Conservation (phyloP, 2,113 vertebrate genomes). For the Bufo gargarizans region DNA sequence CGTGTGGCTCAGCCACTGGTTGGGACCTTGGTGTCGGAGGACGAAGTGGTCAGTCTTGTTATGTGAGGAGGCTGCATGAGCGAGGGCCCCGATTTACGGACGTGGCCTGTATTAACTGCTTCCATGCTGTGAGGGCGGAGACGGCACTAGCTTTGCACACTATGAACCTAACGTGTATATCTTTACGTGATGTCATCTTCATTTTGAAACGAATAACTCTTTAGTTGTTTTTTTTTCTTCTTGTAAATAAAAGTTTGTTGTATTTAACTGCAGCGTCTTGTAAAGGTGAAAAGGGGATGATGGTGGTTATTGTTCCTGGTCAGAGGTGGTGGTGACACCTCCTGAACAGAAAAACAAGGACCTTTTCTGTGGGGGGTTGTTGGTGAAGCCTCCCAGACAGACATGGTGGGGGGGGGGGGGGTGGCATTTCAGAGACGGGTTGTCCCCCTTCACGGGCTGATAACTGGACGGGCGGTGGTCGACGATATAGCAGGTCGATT, state of each 20-base stretch:
- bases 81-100: not conserved
- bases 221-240: constrained; percentile 61
- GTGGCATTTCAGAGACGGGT: too few relatives aligned
- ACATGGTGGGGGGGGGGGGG: too few relatives aligned
- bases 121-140: not conserved
- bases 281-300: not conserved
- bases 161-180: constrained; percentile 21
- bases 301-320: not conserved
- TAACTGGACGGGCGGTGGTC: too few relatives aligned
- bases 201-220: constrained; percentile 40
- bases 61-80: too few relatives aligned
- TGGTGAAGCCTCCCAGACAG: too few relatives aligned
- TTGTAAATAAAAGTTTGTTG: constrained; percentile 61
- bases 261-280: constrained; percentile 58
- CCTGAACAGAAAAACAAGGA: too few relatives aligned
- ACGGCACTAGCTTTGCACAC: constrained; percentile 45
- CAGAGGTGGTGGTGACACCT: not conserved
- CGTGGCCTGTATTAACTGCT: not conserved
- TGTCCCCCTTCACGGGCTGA: too few relatives aligned
- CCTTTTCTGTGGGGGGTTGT: too few relatives aligned
- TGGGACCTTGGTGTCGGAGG: not conserved
- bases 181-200: constrained; percentile 20
- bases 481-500: too few relatives aligned
- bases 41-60: too few relatives aligned
- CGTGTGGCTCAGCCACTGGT: not conserved